Evolutionary conservation across 2,888 invertebrate genomes (phyloP), one percentile per base, ranked within the genome.

Genomic region (Dryadula phaetusa): DNA sequence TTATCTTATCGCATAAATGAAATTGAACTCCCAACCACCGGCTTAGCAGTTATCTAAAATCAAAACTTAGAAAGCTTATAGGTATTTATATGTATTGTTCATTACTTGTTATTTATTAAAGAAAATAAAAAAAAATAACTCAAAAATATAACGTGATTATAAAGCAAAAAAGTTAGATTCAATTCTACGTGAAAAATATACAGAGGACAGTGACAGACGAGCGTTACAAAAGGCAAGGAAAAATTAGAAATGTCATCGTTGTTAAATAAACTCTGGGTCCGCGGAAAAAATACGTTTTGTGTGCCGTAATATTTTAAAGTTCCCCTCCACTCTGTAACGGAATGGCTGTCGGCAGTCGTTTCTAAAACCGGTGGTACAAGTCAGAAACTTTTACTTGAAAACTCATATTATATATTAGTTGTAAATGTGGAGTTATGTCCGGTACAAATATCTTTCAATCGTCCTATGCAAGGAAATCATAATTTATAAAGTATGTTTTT

Each of bases 341-440:
- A 89, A 89, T 90, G 88, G 86, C 84, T 90, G 91, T 91, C 90
- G 89, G 86, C 91, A 86, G 87, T 87, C 80, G 85, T 88, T 87
- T 84, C 81, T 60, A 75, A 72, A 72, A 75, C 69, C 66, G 63
- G 25, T 75, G 80, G 81, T 70, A 0, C 69, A 83, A 83, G 76
- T 63, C 5, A 8, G 7, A 25, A n/a, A 16, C 22, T 56, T 22
- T n/a, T 40, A 32, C 12, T 6, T 34, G 14, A n/a, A n/a, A 6
- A n/a, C n/a, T n/a, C n/a, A n/a, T n/a, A n/a, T n/a, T n/a, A n/a
- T n/a, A n/a, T n/a, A n/a, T n/a, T n/a, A n/a, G n/a, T n/a, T n/a
- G n/a, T n/a, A n/a, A n/a, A n/a, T n/a, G n/a, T n/a, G n/a, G n/a
- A n/a, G n/a, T n/a, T n/a, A n/a, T n/a, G n/a, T n/a, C n/a, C n/a